Percentiles rank a stretch among this genome's conserved stretches.
Evolutionary conservation across 2,113 vertebrate species (phyloP).

Genomic region (Silurus asotus): DNA sequence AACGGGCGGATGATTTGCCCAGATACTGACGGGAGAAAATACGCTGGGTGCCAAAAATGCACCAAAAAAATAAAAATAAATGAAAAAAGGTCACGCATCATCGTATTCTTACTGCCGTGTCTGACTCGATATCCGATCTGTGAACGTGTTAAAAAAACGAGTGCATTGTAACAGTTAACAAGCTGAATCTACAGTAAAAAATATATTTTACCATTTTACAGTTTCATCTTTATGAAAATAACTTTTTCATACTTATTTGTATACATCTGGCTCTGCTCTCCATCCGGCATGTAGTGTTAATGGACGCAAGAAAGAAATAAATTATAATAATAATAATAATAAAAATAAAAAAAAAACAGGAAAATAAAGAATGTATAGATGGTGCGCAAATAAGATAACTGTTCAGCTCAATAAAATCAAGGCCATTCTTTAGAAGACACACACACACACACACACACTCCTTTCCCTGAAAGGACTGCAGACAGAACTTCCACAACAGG

Average conservation of each 20-base stretch:
- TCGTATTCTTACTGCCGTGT: conserved; percentile 20
- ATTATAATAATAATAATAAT: conserved; percentile 11
- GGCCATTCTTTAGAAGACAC: conserved; percentile 45
- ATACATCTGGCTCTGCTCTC: conserved; percentile 55
- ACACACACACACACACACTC: conserved; percentile 23
- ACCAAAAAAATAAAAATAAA: conserved; percentile 33
- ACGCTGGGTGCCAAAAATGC: conserved; percentile 41
- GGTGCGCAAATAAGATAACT: conserved; percentile 49
- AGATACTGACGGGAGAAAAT: conserved; percentile 42
- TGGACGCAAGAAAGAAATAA: conserved; percentile 55
- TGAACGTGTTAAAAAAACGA: conserved; percentile 31
- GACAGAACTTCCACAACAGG: conserved; percentile 51
- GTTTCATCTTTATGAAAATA: conserved; percentile 57
- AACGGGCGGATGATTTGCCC: conserved; percentile 41
- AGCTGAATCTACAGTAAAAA: conserved; percentile 55
- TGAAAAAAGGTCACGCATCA: conserved; percentile 30
- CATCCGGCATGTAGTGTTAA: conserved; percentile 56
- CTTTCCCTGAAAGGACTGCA: conserved; percentile 51
- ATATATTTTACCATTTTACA: conserved; percentile 57
- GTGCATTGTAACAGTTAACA: conserved; percentile 53
- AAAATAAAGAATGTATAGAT: conserved; percentile 49
- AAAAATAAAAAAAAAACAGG: not conserved
- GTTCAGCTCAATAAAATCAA: conserved; percentile 52
- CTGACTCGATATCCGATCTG: conserved; percentile 38
- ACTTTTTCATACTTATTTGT: conserved; percentile 49